These are phyloP conservation scores for Meriones unguiculatus DNA, from an alignment of 2,113 vertebrate genomes.

Conservation along the genomic window DNA sequence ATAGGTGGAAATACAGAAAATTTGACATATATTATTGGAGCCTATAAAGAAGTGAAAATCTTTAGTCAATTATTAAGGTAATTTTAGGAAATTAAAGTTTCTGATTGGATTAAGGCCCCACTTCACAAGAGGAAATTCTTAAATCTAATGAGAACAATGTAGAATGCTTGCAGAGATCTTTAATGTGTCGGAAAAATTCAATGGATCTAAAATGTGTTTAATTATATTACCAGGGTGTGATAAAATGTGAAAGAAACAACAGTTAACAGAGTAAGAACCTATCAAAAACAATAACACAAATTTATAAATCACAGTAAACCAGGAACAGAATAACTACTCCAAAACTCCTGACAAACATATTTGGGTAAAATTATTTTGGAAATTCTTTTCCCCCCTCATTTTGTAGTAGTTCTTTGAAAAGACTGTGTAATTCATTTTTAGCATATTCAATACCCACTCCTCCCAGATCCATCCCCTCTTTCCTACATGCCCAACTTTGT, in stretches of 20 bases:
- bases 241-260: background rate
- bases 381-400: background rate
- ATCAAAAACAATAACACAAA: background rate
- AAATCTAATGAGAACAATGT: background rate
- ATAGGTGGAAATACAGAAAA: background rate
- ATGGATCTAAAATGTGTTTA: background rate
- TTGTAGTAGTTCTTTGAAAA: background rate
- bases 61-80: background rate
- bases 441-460: background rate
- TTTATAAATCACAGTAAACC: background rate
- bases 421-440: background rate
- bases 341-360: background rate
- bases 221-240: background rate
- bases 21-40: background rate
- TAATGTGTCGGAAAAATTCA: background rate
- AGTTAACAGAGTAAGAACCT: background rate
- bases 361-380: background rate
- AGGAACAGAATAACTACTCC: background rate
- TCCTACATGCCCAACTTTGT: background rate
- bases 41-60: slow-evolving; percentile 14
- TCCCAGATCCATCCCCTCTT: background rate
- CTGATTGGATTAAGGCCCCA: background rate
- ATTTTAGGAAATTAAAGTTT: background rate
- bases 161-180: background rate
- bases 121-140: background rate